These are phyloP conservation scores for Hemaris fuciformis DNA, from an alignment of 2,888 invertebrate species.

Conservation along the genomic window DNA sequence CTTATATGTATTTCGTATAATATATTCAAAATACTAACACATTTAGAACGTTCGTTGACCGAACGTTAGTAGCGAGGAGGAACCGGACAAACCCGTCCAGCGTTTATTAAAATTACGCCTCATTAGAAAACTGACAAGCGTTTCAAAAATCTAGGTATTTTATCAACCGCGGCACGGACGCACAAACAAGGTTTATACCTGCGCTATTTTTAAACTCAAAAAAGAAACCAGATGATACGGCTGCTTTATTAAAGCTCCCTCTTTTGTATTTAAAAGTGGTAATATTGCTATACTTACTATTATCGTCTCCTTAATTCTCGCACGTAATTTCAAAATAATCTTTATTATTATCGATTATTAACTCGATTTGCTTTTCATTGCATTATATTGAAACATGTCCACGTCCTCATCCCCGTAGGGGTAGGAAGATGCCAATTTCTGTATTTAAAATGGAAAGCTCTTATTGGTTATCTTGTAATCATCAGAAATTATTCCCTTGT, in stretches of 20 bases:
- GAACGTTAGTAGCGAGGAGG: constrained; percentile 14
- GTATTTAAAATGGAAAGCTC: no score
- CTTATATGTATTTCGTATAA: neutral
- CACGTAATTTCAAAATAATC: neutral
- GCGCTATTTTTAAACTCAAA: constrained; percentile 53
- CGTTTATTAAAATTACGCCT: constrained; percentile 34
- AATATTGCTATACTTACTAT: neutral
- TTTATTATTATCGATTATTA: no score
- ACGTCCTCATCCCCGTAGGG: no score
- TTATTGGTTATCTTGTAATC: no score
- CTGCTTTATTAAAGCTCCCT: constrained; percentile 29
- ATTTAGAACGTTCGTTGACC: constrained; percentile 25
- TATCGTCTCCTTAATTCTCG: neutral
- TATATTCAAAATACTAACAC: constrained; percentile 9
- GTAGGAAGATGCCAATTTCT: no score
- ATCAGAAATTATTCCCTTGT: no score
- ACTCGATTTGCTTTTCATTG: no score
- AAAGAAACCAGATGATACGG: constrained; percentile 32
- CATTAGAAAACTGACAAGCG: constrained; percentile 35
- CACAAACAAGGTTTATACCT: constrained; percentile 25
- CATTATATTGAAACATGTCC: no score
- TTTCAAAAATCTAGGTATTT: constrained; percentile 27
- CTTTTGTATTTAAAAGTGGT: neutral
- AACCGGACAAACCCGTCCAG: constrained; percentile 46
- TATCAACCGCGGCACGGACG: neutral